Percentiles rank a stretch among this genome's conserved stretches.
These are phyloP conservation scores for Eupithecia subumbrata DNA, from an alignment of 2,888 invertebrate genomes.

Conservation along the genomic window DNA sequence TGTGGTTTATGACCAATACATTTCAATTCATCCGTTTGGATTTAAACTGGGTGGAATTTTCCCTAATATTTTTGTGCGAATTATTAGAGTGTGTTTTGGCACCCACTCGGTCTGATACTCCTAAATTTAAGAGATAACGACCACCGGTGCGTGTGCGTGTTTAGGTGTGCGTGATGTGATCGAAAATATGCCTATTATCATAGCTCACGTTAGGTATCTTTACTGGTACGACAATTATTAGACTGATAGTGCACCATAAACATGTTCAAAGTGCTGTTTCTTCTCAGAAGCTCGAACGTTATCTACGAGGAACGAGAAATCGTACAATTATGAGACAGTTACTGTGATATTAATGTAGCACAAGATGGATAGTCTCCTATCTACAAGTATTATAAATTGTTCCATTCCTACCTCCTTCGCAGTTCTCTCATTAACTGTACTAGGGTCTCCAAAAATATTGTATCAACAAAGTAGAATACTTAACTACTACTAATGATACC, in stretches of 20 bases:
- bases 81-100: not conserved
- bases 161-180: not conserved
- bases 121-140: not conserved
- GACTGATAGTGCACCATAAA: conserved; percentile 23
- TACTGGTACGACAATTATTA: conserved; percentile 4
- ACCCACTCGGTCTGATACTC: not conserved
- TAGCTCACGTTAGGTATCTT: conserved; percentile 5
- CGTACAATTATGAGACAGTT: conserved; percentile 29
- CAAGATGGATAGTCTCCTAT: conserved; percentile 41
- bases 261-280: conserved; percentile 19
- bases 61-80: not conserved
- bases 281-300: conserved; percentile 25
- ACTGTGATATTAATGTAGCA: conserved; percentile 27
- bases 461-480: not conserved
- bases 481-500: not conserved
- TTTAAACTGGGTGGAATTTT: not conserved
- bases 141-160: not conserved
- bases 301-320: conserved; percentile 25
- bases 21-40: not conserved
- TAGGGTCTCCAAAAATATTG: not conserved
- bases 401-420: not conserved
- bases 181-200: conserved; percentile 5
- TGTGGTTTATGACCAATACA: too few relatives aligned
- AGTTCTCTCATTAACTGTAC: not conserved
- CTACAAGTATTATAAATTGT: not conserved